These are phyloP conservation scores for Sclerodermus sp. DNA, from an alignment of 2,888 invertebrate genomes.

Conservation along the genomic window DNA sequence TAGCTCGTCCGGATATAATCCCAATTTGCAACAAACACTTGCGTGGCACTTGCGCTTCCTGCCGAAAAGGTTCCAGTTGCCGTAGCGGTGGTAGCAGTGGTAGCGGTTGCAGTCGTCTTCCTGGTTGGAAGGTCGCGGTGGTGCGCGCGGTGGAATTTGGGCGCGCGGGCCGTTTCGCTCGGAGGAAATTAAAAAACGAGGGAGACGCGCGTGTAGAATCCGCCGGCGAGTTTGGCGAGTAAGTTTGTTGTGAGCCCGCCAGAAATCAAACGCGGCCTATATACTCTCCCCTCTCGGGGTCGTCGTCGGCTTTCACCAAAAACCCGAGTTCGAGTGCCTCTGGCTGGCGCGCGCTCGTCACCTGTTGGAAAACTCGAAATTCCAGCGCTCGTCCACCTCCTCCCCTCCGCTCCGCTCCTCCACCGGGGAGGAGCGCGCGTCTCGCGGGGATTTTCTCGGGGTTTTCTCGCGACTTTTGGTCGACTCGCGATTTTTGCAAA, in stretches of 20 bases:
- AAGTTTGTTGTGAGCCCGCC: slow-evolving; percentile 50
- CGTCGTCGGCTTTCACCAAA: slow-evolving; percentile 51
- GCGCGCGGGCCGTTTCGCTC: too few relatives aligned
- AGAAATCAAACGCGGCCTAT: slow-evolving; percentile 52
- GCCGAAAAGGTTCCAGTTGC: too few relatives aligned
- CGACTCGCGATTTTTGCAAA: too few relatives aligned
- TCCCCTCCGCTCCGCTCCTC: not conserved
- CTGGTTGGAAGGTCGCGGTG: too few relatives aligned
- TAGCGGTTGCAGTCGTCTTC: too few relatives aligned
- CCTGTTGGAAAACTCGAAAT: slow-evolving; percentile 29
- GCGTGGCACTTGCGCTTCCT: too few relatives aligned
- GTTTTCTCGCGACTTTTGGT: slow-evolving; percentile 6
- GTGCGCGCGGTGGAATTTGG: too few relatives aligned
- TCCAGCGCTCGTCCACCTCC: slow-evolving; percentile 5
- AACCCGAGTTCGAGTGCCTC: slow-evolving; percentile 30
- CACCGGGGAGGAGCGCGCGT: too few relatives aligned
- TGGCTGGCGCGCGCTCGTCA: slow-evolving; percentile 13
- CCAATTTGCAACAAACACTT: too few relatives aligned
- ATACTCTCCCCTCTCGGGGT: slow-evolving; percentile 53
- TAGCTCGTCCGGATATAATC: too few relatives aligned
- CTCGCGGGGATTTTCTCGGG: too few relatives aligned
- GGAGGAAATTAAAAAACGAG: slow-evolving; percentile 14
- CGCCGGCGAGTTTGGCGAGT: slow-evolving; percentile 42
- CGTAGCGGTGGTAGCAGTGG: too few relatives aligned
- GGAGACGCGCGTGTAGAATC: slow-evolving; percentile 20